Conservation (phyloP, 2,797 vertebrate genomes). For the Zonotrichia albicollis region DNA sequence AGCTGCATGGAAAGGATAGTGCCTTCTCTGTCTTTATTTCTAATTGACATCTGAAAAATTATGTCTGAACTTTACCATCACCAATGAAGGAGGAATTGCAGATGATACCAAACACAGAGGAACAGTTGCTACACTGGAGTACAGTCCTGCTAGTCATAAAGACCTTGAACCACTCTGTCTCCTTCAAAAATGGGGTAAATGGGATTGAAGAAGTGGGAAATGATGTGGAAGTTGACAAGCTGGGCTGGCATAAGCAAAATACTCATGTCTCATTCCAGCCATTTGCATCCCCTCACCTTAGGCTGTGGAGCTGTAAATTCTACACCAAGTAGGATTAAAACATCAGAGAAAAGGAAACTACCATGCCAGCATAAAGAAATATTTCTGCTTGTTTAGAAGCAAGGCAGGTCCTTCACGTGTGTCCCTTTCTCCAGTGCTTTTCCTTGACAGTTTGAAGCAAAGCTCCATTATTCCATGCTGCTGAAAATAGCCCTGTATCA, state of each 20-base stretch:
- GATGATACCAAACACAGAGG: neutral
- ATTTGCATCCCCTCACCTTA: neutral
- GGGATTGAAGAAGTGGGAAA: neutral
- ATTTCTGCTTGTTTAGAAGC: neutral
- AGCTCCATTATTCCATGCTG: neutral
- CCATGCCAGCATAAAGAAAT: neutral
- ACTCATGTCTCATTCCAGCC: neutral
- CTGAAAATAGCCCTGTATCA: neutral
- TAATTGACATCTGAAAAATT: neutral
- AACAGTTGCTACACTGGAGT: neutral
- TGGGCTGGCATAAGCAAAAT: neutral
- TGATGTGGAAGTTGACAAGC: neutral
- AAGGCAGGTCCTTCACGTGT: neutral
- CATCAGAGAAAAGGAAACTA: neutral
- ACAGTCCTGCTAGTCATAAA: neutral
- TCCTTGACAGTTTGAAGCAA: neutral
- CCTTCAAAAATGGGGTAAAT: neutral
- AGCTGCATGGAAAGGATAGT: neutral
- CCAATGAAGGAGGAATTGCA: neutral
- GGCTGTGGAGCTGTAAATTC: neutral
- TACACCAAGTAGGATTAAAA: neutral
- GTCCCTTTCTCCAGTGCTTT: neutral
- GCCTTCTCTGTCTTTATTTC: neutral
- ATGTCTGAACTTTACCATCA: neutral
- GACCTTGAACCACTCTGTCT: rapidly evolving